Base-by-base conservation (phyloP, 2,888 invertebrate species). In the Tipula helvola region DNA sequence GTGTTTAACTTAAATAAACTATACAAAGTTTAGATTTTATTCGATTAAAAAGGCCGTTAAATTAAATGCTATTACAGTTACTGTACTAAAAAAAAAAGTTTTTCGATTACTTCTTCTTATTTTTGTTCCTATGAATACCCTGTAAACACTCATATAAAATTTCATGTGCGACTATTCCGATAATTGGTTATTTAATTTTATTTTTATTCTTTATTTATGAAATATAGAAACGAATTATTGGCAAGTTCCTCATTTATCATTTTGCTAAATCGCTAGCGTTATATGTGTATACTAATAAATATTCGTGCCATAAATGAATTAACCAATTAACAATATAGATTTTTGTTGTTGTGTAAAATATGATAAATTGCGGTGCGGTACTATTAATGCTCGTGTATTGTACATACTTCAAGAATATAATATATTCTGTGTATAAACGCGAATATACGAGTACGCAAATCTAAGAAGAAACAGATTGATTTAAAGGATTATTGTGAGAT, bases 281-380 rank as follows among this genome's bases (percentile, higher is more conserved):
- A 52, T 52, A 52, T 4, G 8, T 10, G 8, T 71, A 12, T 57
- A 28, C 71, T 71, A 71, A 71, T 71, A 71, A 71, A 71, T 71
- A 71, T 71, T 71, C 71, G 71, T 71, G 71, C 71, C 71, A 71
- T 71, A 71, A 71, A 71, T 71, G 71, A 71, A 71, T 71, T 71
- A 71, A 71, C 71, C 71, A 71, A 71, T 71, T 71, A 71, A 71
- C 71, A 71, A 71, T 28, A 28, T 71, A 71, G 71, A 2, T 71
- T 71, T 71, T 28, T 71, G 71, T 71, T 71, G 71, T 71, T 71
- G 12, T 71, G 44, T 44, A 44, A 8, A 41, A n/a, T 71, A 71
- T 71, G 71, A 71, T 71, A 71, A 71, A 71, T 71, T 71, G 12
- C 71, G 71, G 71, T 71, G 71, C 71, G 71, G 71, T 71, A 71